Conservation (phyloP, 2,113 vertebrate genomes). For the Triplophysa tibetana region DNA sequence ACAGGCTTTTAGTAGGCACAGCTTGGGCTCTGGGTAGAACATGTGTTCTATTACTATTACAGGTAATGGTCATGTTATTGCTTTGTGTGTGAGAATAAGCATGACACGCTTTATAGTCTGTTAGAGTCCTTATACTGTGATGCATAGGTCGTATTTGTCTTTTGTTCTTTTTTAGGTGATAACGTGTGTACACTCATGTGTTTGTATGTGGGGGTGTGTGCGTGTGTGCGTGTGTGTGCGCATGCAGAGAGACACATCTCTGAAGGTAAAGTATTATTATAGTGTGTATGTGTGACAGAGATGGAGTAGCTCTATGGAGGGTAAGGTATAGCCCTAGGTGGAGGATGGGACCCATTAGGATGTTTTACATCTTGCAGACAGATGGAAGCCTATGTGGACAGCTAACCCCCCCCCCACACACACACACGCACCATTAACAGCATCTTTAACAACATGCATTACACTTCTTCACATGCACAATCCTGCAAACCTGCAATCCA, state of each 20-base stretch:
- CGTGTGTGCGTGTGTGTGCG: background rate
- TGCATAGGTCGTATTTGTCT: background rate
- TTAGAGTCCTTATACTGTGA: background rate
- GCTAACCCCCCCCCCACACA: conserved; percentile 38
- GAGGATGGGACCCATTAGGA: conserved; percentile 52
- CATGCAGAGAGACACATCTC: background rate
- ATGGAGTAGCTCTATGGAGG: conserved; percentile 18
- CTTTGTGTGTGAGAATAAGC: background rate
- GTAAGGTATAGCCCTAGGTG: conserved; percentile 52
- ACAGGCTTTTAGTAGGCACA: background rate
- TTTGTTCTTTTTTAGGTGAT: background rate
- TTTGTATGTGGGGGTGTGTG: too few relatives aligned
- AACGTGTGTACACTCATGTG: background rate
- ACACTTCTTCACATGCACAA: background rate
- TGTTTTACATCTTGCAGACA: conserved; percentile 59
- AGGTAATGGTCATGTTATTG: conserved; percentile 2
- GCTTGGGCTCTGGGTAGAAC: conserved; percentile 7
- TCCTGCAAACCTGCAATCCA: background rate
- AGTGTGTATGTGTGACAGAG: conserved; percentile 18
- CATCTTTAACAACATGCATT: background rate
- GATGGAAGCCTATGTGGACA: conserved; percentile 47
- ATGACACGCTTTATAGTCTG: background rate
- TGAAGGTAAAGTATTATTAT: background rate
- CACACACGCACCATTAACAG: conserved; percentile 16
- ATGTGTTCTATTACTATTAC: conserved; percentile 18